A percentile compares a stretch with the other conserved stretches of the same genome.
Evolutionary conservation across 2,113 vertebrate genomes (phyloP).

Genomic region (Tenebrosternarchus preto): DNA sequence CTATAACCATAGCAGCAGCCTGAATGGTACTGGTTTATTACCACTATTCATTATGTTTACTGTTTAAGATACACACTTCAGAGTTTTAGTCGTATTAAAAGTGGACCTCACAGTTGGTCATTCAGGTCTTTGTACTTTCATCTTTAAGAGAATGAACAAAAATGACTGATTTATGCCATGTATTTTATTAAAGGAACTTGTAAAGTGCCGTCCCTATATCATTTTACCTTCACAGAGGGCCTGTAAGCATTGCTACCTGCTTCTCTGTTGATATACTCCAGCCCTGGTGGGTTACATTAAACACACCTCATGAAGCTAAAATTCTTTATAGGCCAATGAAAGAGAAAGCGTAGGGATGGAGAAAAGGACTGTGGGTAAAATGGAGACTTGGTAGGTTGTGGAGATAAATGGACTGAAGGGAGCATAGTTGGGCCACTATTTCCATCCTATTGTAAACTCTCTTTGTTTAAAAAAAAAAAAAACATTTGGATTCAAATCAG

Average conservation of each 20-base stretch:
- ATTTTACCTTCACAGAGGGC: conserved; percentile 17
- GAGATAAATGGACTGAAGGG: not conserved
- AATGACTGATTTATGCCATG: not conserved
- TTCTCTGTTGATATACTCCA: conserved; percentile 50
- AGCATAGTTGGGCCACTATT: not conserved
- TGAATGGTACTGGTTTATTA: too few species aligned
- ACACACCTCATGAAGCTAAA: conserved; percentile 19
- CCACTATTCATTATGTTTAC: too few species aligned
- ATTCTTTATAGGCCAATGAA: conserved; percentile 45
- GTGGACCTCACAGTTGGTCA: too few species aligned
- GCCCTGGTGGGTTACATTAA: conserved; percentile 7
- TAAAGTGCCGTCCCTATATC: conserved; percentile 12
- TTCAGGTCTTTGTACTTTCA: too few species aligned
- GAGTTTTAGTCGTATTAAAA: too few species aligned
- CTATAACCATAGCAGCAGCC: too few species aligned
- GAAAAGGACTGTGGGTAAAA: conserved; percentile 22
- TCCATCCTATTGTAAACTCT: too few species aligned
- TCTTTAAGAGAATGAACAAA: not conserved
- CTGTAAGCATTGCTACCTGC: conserved; percentile 7
- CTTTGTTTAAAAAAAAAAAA: too few species aligned
- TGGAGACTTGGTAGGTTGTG: not conserved
- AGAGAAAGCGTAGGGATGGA: not conserved
- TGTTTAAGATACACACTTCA: too few species aligned
- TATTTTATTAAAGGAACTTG: not conserved
- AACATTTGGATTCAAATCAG: too few species aligned